Evolutionary conservation across 1,140 invertebrate genomes (phyloP), one percentile per base, ranked within the genome.

Genomic region (Ostrea denselamellosa): DNA sequence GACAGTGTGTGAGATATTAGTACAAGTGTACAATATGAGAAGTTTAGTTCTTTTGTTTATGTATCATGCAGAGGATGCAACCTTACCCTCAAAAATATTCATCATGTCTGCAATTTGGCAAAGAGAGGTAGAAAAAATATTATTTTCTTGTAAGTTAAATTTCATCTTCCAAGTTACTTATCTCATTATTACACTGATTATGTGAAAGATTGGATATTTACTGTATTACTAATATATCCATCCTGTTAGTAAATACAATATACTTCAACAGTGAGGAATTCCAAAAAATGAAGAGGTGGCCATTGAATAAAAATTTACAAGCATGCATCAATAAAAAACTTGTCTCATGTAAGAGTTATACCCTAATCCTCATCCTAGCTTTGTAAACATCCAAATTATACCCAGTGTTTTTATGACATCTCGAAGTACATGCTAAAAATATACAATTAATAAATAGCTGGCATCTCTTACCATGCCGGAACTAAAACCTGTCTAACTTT

Each of bases 21-120:
- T 77, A 77, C n/a, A 14, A 77, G 25, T 77, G 68, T 77, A 34
- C 68, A 77, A 77, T 77, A 77, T 77, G 68, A 77, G 68, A 77
- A 77, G 68, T 77, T 77, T 19, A 28, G 25, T 77, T 25, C 14
- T 34, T 77, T 25, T 5, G 14, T 34, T 77, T 10, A 28, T 25
- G 10, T 77, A 34, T 28, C 68, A 77, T 77, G 68, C 68, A 77
- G 68, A 12, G 28, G 68, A 77, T 44, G 28, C 14, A 77, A 77
- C 68, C 68, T 77, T 77, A 77, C 68, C 68, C 9, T 77, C 68
- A 34, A 77, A 28, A 77, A 77, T 34, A 77, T 77, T 77, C 68
- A 77, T 77, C 68, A 34, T 77, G 68, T 77, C 68, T 77, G 68
- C 68, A 77, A 77, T 25, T 77, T 34, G 56, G 14, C 14, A 77